phyloP scores from a whole-genome alignment of 2,888 invertebrate genomes.

The Cosmopolites sordidus region DNA sequence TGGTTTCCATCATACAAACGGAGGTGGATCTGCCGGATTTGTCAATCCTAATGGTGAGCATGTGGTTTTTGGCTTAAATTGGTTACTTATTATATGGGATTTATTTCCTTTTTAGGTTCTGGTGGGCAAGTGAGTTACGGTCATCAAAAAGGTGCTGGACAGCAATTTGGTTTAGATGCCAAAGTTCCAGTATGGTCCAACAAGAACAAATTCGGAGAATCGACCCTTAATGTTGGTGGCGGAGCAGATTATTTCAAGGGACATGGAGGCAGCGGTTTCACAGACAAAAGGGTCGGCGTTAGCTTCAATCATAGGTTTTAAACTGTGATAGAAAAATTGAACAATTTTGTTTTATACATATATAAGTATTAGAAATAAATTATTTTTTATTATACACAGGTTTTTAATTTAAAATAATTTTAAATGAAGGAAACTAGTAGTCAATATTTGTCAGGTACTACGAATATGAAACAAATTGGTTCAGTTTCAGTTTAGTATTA shows the following conservation, averaged over 20 bases:
- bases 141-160: constrained; percentile 19
- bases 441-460: too few species aligned
- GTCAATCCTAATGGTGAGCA: constrained; percentile 12
- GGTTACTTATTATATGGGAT: background rate
- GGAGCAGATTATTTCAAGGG: constrained; percentile 17
- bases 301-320: constrained; percentile 19
- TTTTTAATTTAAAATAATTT: too few species aligned
- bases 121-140: constrained; percentile 18
- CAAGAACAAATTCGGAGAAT: constrained; percentile 18
- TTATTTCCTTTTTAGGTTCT: constrained; percentile 14
- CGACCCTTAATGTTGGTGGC: constrained; percentile 20
- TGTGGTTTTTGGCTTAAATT: background rate
- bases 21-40: constrained; percentile 12
- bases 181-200: constrained; percentile 21
- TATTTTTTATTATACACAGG: too few species aligned
- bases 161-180: constrained; percentile 16
- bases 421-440: too few species aligned
- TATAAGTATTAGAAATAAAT: too few species aligned
- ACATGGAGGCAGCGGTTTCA: constrained; percentile 9
- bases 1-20: constrained; percentile 3
- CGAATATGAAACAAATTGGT: too few species aligned
- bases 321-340: background rate
- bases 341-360: too few species aligned
- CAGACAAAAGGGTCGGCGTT: constrained; percentile 21
- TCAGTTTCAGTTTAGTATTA: too few species aligned